Conservation (phyloP, 1,140 invertebrate genomes). For the Plectrocnemia conspersa region DNA sequence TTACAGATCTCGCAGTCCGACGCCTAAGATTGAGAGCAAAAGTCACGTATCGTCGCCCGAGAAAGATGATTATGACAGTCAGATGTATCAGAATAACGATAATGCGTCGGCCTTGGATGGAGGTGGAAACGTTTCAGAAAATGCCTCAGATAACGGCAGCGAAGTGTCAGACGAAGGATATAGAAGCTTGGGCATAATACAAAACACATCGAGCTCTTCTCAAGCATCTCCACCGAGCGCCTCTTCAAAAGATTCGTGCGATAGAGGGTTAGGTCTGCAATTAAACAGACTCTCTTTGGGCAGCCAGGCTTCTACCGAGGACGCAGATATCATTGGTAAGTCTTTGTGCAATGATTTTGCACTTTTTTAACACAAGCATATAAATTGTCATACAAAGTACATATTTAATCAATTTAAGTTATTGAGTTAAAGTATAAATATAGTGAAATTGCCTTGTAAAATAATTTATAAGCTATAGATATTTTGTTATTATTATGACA, state of each 20-base stretch:
- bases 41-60: constrained; percentile 45
- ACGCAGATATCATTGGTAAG: constrained; percentile 63
- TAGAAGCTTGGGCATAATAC: constrained; percentile 69
- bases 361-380: constrained; percentile 1
- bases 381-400: no score
- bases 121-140: constrained; percentile 45
- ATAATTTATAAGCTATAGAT: no score
- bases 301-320: constrained; percentile 62
- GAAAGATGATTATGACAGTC: constrained; percentile 36
- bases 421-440: no score
- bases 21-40: constrained; percentile 40
- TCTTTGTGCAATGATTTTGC: constrained; percentile 14
- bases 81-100: constrained; percentile 23
- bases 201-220: constrained; percentile 47
- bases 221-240: constrained; percentile 42
- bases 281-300: constrained; percentile 59
- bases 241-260: constrained; percentile 36
- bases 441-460: no score
- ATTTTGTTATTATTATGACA: no score
- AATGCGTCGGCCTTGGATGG: constrained; percentile 42
- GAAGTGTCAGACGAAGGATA: constrained; percentile 86
- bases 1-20: constrained; percentile 53
- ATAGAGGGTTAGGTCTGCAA: constrained; percentile 45
- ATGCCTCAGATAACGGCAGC: constrained; percentile 76
- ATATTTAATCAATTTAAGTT: no score